phyloP scores from a whole-genome alignment of 2,113 vertebrate species.

The Centropristis striata region DNA sequence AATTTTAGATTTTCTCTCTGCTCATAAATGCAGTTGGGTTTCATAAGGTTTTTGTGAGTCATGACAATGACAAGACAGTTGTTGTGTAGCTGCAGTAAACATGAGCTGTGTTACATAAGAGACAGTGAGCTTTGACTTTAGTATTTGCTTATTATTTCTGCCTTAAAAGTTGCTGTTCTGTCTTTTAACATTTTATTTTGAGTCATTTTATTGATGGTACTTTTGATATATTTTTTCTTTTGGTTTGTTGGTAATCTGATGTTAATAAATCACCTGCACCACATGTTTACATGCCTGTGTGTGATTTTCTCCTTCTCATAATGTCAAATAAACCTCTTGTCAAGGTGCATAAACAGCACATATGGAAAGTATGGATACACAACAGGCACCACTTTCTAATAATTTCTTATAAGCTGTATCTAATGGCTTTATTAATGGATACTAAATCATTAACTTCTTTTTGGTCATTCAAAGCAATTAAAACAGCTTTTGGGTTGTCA shows the following conservation, averaged over 20 bases:
- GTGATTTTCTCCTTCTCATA: neutral
- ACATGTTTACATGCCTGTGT: neutral
- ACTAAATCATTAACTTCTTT: neutral
- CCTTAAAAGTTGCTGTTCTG: neutral
- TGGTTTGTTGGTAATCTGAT: neutral
- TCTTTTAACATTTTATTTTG: neutral
- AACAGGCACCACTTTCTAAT: neutral
- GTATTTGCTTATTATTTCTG: neutral
- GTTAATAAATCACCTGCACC: neutral
- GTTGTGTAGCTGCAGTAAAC: slow-evolving; percentile 9
- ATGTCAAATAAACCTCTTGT: neutral
- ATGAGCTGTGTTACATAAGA: slow-evolving; percentile 3
- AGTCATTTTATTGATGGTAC: neutral
- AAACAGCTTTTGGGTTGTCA: no score
- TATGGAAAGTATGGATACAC: neutral
- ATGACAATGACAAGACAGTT: neutral
- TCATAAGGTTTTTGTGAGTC: neutral
- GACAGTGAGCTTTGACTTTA: neutral
- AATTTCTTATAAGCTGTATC: neutral
- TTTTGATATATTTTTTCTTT: neutral
- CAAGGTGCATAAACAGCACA: neutral
- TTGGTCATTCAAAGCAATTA: no score
- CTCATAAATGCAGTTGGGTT: neutral
- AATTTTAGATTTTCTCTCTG: slow-evolving; percentile 44
- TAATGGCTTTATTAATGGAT: neutral